Evolutionary conservation across 2,888 invertebrate genomes (phyloP).

Genomic region (Itoplectis maculator): DNA sequence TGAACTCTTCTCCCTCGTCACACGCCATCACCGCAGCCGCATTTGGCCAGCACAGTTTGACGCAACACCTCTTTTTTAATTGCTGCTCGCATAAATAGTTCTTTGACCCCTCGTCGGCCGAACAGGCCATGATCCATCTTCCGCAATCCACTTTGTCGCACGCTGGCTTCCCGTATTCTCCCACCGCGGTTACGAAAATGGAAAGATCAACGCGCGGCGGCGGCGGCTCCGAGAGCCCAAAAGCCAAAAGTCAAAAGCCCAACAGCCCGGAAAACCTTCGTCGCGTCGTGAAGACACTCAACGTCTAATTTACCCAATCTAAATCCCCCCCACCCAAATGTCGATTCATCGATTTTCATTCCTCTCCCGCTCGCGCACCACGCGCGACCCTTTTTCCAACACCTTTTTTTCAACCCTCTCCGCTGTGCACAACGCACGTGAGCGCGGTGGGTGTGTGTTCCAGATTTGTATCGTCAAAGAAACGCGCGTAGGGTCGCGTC

Average conservation of each 20-base stretch:
- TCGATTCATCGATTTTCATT: conserved; percentile 28
- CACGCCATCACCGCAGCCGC: conserved; percentile 80
- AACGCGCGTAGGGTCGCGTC: conserved; percentile 35
- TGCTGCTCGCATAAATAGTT: conserved; percentile 81
- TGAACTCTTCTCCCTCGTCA: conserved; percentile 77
- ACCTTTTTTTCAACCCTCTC: conserved; percentile 33
- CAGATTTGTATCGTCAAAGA: conserved; percentile 56
- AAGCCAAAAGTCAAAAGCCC: not conserved
- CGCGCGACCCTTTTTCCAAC: too few species aligned
- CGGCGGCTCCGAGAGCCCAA: conserved; percentile 9
- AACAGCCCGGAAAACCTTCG: too few species aligned
- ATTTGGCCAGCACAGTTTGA: conserved; percentile 83
- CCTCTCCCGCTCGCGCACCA: conserved; percentile 21
- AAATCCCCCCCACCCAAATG: conserved; percentile 15
- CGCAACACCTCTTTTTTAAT: conserved; percentile 80
- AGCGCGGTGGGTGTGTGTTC: conserved; percentile 48
- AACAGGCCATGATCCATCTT: conserved; percentile 68
- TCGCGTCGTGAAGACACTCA: conserved; percentile 24
- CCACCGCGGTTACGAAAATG: conserved; percentile 11
- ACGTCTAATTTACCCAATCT: conserved; percentile 24
- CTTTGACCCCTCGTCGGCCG: conserved; percentile 72
- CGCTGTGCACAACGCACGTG: conserved; percentile 16
- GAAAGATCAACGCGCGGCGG: conserved; percentile 38
- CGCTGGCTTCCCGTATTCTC: conserved; percentile 62
- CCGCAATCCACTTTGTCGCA: conserved; percentile 71